phyloP scores from a whole-genome alignment of 2,888 invertebrate species.

The Chydorus sphaericus region DNA sequence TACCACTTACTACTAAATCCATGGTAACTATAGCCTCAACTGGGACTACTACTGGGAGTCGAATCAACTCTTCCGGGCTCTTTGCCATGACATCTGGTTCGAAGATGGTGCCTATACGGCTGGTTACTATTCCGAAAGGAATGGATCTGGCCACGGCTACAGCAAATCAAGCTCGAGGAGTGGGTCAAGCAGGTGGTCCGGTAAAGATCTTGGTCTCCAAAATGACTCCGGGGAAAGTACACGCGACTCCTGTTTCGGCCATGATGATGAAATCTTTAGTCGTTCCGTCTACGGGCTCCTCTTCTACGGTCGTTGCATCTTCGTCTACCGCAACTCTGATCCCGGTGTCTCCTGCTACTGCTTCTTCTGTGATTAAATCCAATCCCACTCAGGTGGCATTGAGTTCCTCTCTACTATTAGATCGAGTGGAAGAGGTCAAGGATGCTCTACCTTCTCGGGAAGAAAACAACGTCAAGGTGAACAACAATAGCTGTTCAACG shows the following conservation, averaged over 20 bases:
- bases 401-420: not conserved
- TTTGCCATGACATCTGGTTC: slow-evolving; percentile 20
- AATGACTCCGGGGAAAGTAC: slow-evolving; percentile 18
- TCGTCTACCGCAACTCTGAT: not conserved
- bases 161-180: slow-evolving; percentile 17
- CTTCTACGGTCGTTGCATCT: not conserved
- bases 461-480: not conserved
- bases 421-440: not conserved
- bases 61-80: slow-evolving; percentile 2
- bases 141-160: slow-evolving; percentile 3
- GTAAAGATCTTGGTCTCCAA: slow-evolving; percentile 25
- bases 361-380: not conserved
- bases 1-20: not conserved
- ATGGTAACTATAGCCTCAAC: not conserved
- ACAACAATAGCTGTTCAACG: not conserved
- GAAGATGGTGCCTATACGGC: slow-evolving; percentile 28
- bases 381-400: not conserved
- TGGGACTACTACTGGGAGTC: not conserved
- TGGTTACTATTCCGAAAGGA: slow-evolving; percentile 25
- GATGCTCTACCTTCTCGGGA: not conserved
- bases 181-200: slow-evolving; percentile 19
- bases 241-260: slow-evolving; percentile 18
- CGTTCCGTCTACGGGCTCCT: slow-evolving; percentile 17
- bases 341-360: not conserved
- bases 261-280: slow-evolving; percentile 24